phyloP scores from a whole-genome alignment of 2,797 vertebrate species.

The Eremophila alpestris region DNA sequence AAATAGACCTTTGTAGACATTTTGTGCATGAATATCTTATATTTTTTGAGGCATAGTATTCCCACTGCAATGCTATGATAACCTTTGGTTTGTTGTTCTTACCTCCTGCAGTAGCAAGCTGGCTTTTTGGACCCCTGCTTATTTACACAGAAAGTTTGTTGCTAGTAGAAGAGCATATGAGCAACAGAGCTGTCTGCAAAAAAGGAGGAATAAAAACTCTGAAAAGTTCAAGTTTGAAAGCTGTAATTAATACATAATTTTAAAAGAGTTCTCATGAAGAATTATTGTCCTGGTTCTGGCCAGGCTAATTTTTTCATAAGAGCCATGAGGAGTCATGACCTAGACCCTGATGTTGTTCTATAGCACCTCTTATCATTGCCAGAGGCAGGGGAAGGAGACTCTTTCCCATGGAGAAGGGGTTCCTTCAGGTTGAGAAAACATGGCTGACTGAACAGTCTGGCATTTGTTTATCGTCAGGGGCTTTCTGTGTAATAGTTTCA shows the following conservation, averaged over 20 bases:
- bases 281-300: background rate
- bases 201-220: background rate
- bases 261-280: background rate
- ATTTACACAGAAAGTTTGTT: background rate
- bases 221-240: background rate
- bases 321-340: no score
- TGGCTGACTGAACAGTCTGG: background rate
- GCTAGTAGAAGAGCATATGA: background rate
- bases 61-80: background rate
- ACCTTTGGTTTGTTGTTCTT: background rate
- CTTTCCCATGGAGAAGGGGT: fast-evolving
- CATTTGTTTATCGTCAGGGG: background rate
- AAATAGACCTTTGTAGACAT: background rate
- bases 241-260: background rate
- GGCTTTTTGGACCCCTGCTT: background rate
- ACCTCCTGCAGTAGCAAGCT: background rate
- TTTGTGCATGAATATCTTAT: background rate
- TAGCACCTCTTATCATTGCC: background rate
- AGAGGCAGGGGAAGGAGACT: no score
- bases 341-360: background rate
- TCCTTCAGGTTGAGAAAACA: background rate
- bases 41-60: background rate
- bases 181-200: background rate
- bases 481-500: background rate
- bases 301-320: background rate